A percentile compares a stretch with the other conserved stretches of the same genome.
These are phyloP conservation scores for Halichoeres trimaculatus DNA, from an alignment of 2,113 vertebrate genomes.

Conservation along the genomic window DNA sequence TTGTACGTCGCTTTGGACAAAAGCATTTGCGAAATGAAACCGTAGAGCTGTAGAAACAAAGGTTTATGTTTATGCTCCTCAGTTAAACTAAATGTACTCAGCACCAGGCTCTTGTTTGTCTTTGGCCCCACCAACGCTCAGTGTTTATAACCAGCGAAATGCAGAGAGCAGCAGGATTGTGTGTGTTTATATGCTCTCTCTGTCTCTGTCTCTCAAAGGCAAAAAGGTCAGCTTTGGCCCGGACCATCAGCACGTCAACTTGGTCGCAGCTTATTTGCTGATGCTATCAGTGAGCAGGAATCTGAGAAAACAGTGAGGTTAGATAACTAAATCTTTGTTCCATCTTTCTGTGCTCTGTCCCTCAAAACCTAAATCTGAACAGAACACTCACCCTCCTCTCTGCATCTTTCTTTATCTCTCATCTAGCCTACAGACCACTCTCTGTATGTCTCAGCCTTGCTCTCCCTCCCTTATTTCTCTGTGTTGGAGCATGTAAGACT, in stretches of 20 bases:
- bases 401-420: constrained; percentile 10
- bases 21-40: too few species aligned
- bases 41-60: too few species aligned
- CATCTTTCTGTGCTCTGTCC: constrained; percentile 7
- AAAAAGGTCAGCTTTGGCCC: constrained; percentile 66
- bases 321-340: constrained; percentile 71
- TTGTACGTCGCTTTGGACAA: too few species aligned
- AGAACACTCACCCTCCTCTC: constrained; percentile 8
- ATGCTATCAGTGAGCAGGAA: constrained; percentile 79
- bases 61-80: constrained; percentile 26
- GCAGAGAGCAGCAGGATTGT: constrained; percentile 43
- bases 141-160: constrained; percentile 63
- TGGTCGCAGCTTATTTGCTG: constrained; percentile 79
- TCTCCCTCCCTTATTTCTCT: constrained; percentile 22
- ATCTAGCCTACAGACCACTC: constrained; percentile 1
- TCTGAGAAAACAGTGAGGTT: constrained; percentile 80
- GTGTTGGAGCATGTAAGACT: constrained; percentile 56
- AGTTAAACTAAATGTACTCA: constrained; percentile 18
- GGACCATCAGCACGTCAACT: constrained; percentile 68
- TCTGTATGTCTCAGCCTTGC: constrained; percentile 13
- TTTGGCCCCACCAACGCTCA: constrained; percentile 16
- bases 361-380: background rate
- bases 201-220: constrained; percentile 30
- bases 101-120: constrained; percentile 30
- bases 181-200: constrained; percentile 34